Percentiles rank a stretch among this genome's conserved stretches.
Evolutionary conservation across 2,888 invertebrate species (phyloP).

Genomic region (Apeira syringaria): DNA sequence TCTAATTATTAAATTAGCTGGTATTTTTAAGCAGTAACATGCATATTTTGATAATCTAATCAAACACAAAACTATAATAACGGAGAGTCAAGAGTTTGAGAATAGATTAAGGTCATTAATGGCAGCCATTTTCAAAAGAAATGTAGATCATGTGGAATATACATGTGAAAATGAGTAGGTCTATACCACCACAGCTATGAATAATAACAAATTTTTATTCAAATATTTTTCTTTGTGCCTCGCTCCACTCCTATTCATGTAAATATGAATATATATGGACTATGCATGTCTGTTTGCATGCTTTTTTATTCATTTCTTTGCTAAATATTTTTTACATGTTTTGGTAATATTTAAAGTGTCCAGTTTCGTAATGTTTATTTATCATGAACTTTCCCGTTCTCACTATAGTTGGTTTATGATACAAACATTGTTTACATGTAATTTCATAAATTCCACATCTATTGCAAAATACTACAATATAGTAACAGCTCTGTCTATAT

Average conservation of each 20-base stretch:
- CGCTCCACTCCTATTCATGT: slow-evolving; percentile 8
- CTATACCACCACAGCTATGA: slow-evolving; percentile 8
- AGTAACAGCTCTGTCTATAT: too few relatives aligned
- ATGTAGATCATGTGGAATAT: slow-evolving; percentile 46
- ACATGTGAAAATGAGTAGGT: slow-evolving; percentile 29
- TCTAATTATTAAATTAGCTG: too few relatives aligned
- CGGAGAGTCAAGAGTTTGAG: slow-evolving; percentile 15
- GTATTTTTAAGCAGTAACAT: too few relatives aligned
- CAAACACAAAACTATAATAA: background rate
- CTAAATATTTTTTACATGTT: too few relatives aligned
- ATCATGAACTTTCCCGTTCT: too few relatives aligned
- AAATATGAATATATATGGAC: slow-evolving; percentile 6
- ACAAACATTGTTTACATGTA: too few relatives aligned
- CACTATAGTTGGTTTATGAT: too few relatives aligned
- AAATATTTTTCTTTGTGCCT: slow-evolving; percentile 20
- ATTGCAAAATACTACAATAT: too few relatives aligned
- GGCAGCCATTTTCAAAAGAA: slow-evolving; percentile 39
- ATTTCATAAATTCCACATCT: too few relatives aligned
- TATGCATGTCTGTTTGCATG: slow-evolving; percentile 1
- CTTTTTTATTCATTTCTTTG: background rate
- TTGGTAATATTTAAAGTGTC: too few relatives aligned
- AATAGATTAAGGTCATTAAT: slow-evolving; percentile 49
- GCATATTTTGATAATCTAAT: background rate
- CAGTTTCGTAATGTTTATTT: too few relatives aligned
- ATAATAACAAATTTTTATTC: slow-evolving; percentile 19